Evolutionary conservation across 2,888 invertebrate genomes (phyloP).

Genomic region (Pachycephus smyrnensis): DNA sequence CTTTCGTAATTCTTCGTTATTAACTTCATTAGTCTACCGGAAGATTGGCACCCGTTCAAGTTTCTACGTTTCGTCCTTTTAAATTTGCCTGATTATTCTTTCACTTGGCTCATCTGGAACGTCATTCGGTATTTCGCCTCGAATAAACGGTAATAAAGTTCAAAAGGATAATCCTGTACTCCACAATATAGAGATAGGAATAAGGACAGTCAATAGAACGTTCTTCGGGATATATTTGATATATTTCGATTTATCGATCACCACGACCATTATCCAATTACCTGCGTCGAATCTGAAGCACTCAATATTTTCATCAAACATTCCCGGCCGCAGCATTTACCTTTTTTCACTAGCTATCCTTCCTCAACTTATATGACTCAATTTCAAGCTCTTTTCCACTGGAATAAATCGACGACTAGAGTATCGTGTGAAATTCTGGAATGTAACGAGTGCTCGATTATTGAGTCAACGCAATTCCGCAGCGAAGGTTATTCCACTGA

Average conservation of each 20-base stretch:
- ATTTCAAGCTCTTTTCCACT: neutral
- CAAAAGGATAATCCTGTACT: neutral
- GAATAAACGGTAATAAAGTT: neutral
- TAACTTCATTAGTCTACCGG: neutral
- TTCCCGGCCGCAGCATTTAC: neutral
- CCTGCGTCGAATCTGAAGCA: neutral
- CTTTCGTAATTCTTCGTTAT: neutral
- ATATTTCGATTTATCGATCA: neutral
- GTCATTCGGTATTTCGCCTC: neutral
- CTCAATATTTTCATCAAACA: neutral
- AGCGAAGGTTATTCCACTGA: neutral
- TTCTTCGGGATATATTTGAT: neutral
- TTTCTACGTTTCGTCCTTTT: neutral
- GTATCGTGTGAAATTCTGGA: neutral
- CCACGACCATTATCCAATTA: neutral
- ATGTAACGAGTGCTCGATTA: too few species aligned
- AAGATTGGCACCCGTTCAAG: neutral
- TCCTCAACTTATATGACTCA: neutral
- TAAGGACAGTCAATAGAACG: neutral
- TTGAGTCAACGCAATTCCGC: neutral
- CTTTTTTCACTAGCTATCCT: neutral
- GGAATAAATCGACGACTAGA: neutral
- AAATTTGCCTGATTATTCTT: neutral
- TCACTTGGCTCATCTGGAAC: neutral
- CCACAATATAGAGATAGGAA: neutral